Base-by-base conservation (phyloP, 2,888 invertebrate genomes). In the Encarsia formosa region DNA sequence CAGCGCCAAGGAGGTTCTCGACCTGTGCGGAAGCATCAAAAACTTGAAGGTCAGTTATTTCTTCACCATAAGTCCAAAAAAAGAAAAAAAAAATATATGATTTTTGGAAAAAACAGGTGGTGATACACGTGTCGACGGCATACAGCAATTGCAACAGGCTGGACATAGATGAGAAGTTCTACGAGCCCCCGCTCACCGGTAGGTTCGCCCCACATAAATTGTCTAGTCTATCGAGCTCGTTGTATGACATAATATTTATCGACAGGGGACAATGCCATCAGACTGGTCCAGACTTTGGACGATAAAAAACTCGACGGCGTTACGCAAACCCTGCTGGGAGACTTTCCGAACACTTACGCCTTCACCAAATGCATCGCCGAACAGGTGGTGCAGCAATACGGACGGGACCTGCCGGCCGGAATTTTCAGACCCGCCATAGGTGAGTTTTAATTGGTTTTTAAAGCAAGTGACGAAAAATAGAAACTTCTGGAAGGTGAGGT, bases 331-430 rank as follows among this genome's bases (percentile, higher is more conserved):
- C 57, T 77, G 22, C 66, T 88, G 31, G 84, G 82, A 15, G 77
- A 79, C 29, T 86, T 87, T 68, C 95, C 94, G 0, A 95, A 96
- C 67, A 93, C 93, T 0, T 96, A 95, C 69, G 87, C 92, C 2
- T 89, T 85, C 68, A 94, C 95, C 0, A 96, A 96, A 76, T 91
- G 91, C 1, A 76, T 94, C 1, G 91, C 91, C 0, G 95, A 95
- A 69, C 82, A 86, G 54, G 77, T 88, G 1, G 78, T 94, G 1
- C 74, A 81, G 42, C 79, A 78, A 46, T 81, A 85, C 62, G 85
- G 83, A 0, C 77, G 76, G 35, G 81, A 81, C n/a, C 70, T 94
- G 60, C 93, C 94, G 0, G 77, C 90, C 13, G 88, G 87, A 57
- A 84, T 95, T 54, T 82, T 91, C 59, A 78, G 94, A 58, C 95